phyloP scores from a whole-genome alignment of 2,113 vertebrate species.

The Atrichornis clamosus region DNA sequence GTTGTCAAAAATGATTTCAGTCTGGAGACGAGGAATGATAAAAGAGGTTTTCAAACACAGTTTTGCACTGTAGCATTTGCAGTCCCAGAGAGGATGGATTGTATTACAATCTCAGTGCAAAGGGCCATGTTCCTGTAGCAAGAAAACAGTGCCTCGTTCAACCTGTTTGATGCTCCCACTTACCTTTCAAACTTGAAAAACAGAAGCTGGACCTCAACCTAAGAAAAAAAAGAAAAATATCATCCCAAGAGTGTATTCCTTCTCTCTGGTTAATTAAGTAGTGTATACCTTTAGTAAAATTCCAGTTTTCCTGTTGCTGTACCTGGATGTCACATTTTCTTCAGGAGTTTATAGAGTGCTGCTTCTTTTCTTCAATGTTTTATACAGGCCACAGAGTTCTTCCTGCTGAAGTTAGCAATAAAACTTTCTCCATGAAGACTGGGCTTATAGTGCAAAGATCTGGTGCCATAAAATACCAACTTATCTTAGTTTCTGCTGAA shows the following conservation, averaged over 20 bases:
- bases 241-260: not conserved
- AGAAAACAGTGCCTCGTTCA: slow-evolving; percentile 70
- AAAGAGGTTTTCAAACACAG: slow-evolving; percentile 84
- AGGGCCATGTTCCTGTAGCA: slow-evolving; percentile 71
- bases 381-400: not conserved
- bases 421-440: not conserved
- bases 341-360: not conserved
- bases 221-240: not conserved
- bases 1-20: slow-evolving; percentile 87
- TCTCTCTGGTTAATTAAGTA: not conserved
- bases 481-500: not conserved
- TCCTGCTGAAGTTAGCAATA: not conserved
- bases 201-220: not conserved
- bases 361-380: not conserved
- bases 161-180: slow-evolving; percentile 74
- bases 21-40: slow-evolving; percentile 86
- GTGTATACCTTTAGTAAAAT: not conserved
- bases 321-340: not conserved
- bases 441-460: not conserved
- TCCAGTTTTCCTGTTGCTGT: not conserved
- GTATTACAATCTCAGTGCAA: slow-evolving; percentile 78
- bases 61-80: slow-evolving; percentile 80
- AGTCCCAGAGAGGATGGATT: slow-evolving; percentile 80
- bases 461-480: not conserved
- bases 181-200: slow-evolving; percentile 53